Percentiles rank a stretch among this genome's conserved stretches.
Evolutionary conservation across 2,113 vertebrate genomes (phyloP).

Genomic region (Dromiciops gliroides): DNA sequence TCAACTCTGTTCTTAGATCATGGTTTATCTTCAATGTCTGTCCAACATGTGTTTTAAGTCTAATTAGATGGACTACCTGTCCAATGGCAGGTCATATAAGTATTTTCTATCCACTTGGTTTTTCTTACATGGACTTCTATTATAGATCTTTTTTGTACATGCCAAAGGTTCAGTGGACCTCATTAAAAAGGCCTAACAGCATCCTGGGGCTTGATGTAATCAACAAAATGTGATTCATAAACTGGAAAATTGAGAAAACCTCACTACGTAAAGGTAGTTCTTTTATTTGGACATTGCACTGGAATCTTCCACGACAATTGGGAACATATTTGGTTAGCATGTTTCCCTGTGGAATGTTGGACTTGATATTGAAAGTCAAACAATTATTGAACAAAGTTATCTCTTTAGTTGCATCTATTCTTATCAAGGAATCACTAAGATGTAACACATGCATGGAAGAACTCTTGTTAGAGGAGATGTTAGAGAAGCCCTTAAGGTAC

Average conservation of each 20-base stretch:
- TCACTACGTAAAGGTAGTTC: background rate
- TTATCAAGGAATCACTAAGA: background rate
- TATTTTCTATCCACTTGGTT: background rate
- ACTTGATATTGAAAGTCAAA: background rate
- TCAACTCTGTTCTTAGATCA: too few relatives aligned
- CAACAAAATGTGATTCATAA: background rate
- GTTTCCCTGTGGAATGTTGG: background rate
- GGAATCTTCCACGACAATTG: background rate
- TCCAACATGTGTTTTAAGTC: too few relatives aligned
- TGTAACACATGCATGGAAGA: background rate
- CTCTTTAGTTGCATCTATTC: background rate
- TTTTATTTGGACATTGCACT: background rate
- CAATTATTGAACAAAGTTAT: background rate
- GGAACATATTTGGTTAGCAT: background rate
- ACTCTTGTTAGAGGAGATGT: background rate
- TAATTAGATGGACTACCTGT: too few relatives aligned
- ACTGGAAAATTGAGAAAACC: background rate
- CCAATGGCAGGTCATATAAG: too few relatives aligned
- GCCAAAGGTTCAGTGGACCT: too few relatives aligned
- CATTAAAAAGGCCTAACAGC: too few relatives aligned
- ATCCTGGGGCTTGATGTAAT: too few relatives aligned
- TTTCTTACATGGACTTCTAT: background rate
- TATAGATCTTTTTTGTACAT: too few relatives aligned
- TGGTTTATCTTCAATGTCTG: too few relatives aligned
- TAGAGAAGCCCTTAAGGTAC: background rate